phyloP scores from a whole-genome alignment of 2,797 vertebrate genomes.

The Meriones psammophilus region DNA sequence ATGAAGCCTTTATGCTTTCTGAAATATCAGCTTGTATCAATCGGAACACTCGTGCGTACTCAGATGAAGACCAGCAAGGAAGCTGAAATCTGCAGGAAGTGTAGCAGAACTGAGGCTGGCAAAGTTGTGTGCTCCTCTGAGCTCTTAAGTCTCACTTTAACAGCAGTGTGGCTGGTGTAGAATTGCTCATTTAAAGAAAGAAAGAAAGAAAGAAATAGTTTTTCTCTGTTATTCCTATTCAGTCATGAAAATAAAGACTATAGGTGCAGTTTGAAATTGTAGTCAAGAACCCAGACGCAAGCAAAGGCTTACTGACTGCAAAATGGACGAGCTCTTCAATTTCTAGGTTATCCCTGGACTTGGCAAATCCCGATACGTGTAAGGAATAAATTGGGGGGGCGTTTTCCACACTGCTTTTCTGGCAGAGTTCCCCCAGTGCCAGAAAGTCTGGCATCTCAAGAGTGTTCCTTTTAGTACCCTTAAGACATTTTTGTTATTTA shows the following conservation, averaged over 20 bases:
- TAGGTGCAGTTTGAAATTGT: not conserved
- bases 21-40: not conserved
- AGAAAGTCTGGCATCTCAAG: not conserved
- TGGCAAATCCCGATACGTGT: not conserved
- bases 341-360: not conserved
- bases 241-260: slow-evolving; percentile 41
- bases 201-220: not conserved
- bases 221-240: not conserved
- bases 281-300: not conserved
- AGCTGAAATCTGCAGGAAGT: not conserved
- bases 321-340: not conserved
- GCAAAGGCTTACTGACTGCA: not conserved
- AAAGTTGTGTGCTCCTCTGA: not conserved
- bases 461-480: not conserved
- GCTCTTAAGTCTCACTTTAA: slow-evolving; percentile 14
- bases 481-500: not conserved
- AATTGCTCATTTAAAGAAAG: not conserved
- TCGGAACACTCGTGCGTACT: not conserved
- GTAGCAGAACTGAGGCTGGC: not conserved
- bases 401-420: not conserved
- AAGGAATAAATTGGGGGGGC: not conserved
- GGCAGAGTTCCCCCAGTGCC: not conserved
- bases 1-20: slow-evolving; percentile 22
- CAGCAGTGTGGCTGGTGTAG: not conserved
- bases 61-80: not conserved